Evolutionary conservation across 1,140 invertebrate species (phyloP).

Genomic region (Venustaconcha ellipsiformis): DNA sequence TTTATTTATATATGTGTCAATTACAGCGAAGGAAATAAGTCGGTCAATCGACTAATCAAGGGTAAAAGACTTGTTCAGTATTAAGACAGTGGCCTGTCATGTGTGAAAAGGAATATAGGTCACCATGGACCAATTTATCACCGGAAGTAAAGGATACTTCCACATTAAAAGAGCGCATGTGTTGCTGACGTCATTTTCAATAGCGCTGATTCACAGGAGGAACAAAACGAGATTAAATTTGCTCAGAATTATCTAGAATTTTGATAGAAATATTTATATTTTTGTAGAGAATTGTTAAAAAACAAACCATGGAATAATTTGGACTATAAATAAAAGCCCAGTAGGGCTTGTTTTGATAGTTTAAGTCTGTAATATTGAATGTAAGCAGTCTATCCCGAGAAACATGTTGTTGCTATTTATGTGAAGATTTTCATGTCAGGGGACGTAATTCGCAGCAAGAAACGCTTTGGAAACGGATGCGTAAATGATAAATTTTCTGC

Average conservation of each 20-base stretch:
- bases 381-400: neutral
- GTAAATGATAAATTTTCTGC: neutral
- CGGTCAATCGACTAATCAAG: slow-evolving; percentile 7
- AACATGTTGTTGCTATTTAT: too few species aligned
- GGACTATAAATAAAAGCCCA: slow-evolving; percentile 2
- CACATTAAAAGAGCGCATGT: slow-evolving; percentile 31
- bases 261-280: slow-evolving; percentile 6
- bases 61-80: slow-evolving; percentile 13
- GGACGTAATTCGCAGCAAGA: too few species aligned
- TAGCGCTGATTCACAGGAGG: slow-evolving; percentile 50
- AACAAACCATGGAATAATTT: slow-evolving; percentile 13
- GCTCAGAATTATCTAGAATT: slow-evolving; percentile 11
- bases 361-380: neutral
- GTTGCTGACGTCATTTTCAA: slow-evolving; percentile 53
- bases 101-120: slow-evolving; percentile 9
- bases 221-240: slow-evolving; percentile 18
- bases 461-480: too few species aligned
- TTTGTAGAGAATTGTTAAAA: slow-evolving; percentile 7
- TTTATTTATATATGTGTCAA: neutral
- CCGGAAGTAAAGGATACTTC: slow-evolving; percentile 17
- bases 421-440: too few species aligned
- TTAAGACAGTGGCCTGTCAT: slow-evolving; percentile 13
- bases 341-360: slow-evolving; percentile 1
- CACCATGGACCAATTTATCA: slow-evolving; percentile 25
- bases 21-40: neutral